phyloP scores from a whole-genome alignment of 2,797 vertebrate species.

The Enteromius thamalakanensis region DNA sequence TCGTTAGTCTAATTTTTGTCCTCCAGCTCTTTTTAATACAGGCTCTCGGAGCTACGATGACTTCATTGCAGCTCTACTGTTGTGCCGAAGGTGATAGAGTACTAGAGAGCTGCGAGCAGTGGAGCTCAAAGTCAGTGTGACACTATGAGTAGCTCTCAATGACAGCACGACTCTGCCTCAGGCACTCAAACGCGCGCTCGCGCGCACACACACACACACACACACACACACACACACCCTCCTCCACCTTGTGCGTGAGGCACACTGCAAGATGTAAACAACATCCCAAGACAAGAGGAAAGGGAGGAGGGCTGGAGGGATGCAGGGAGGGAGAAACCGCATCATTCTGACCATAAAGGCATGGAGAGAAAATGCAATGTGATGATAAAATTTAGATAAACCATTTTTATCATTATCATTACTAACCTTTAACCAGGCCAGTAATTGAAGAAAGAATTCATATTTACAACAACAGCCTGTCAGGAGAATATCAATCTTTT shows the following conservation, averaged over 20 bases:
- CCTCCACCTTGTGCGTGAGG: slow-evolving; percentile 50
- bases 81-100: slow-evolving; percentile 60
- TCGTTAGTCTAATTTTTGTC: slow-evolving; percentile 2
- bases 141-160: slow-evolving; percentile 70
- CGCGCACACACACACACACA: not conserved
- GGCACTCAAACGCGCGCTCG: slow-evolving; percentile 44
- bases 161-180: slow-evolving; percentile 70
- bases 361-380: slow-evolving; percentile 59
- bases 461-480: not conserved
- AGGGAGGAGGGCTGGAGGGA: slow-evolving; percentile 28
- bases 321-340: slow-evolving; percentile 54
- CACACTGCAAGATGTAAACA: slow-evolving; percentile 74
- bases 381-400: not conserved
- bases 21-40: not conserved
- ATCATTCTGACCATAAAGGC: slow-evolving; percentile 72
- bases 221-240: not conserved
- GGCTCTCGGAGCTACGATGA: slow-evolving; percentile 6
- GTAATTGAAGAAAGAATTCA: not conserved
- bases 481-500: not conserved
- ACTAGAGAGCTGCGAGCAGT: slow-evolving; percentile 44
- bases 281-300: slow-evolving; percentile 58
- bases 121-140: slow-evolving; percentile 69
- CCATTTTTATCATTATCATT: not conserved
- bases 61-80: slow-evolving; percentile 33
- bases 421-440: not conserved